A percentile compares a stretch with the other conserved stretches of the same genome.
Evolutionary conservation across 2,797 vertebrate genomes (phyloP).

Genomic region (Tapirus indicus): DNA sequence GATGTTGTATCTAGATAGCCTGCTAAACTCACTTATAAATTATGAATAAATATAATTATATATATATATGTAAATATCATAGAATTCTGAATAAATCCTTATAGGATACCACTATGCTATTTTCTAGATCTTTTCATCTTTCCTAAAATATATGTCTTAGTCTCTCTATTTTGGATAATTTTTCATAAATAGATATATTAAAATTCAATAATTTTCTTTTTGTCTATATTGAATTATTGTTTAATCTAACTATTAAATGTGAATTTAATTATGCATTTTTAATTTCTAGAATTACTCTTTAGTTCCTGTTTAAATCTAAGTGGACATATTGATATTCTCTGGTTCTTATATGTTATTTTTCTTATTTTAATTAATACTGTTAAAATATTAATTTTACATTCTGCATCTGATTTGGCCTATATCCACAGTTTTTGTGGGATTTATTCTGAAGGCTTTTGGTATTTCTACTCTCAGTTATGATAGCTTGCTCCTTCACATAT

Average conservation of each 20-base stretch:
- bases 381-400: neutral
- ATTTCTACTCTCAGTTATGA: neutral
- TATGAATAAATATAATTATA: neutral
- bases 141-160: neutral
- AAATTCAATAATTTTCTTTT: neutral
- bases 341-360: neutral
- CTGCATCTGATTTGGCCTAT: neutral
- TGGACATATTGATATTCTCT: neutral
- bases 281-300: neutral
- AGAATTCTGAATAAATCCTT: neutral
- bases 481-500: neutral
- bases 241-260: neutral
- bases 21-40: neutral
- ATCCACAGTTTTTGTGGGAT: neutral
- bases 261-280: conserved; percentile 17
- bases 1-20: neutral
- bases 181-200: neutral
- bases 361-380: neutral
- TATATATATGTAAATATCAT: neutral
- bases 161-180: neutral
- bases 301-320: neutral
- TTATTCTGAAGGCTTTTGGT: neutral
- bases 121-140: neutral
- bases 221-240: neutral
- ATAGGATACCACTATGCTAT: neutral